phyloP scores from a whole-genome alignment of 2,113 vertebrate species.

The Pteropus alecto region DNA sequence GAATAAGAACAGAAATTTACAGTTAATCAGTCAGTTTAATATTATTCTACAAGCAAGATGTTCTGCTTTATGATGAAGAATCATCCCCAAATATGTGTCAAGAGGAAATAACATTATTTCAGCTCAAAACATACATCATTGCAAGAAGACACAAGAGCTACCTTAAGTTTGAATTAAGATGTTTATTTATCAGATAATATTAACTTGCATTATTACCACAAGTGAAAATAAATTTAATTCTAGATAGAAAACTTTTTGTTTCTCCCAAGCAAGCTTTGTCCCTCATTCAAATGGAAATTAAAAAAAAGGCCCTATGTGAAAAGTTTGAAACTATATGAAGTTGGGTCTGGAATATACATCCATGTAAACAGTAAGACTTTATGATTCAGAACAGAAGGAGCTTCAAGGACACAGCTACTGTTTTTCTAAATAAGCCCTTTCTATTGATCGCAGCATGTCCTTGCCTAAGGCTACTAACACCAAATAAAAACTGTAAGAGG shows the following conservation, averaged over 20 bases:
- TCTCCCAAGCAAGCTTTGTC: background rate
- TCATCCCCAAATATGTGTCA: background rate
- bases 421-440: background rate
- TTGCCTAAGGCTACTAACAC: background rate
- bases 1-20: background rate
- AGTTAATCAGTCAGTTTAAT: background rate
- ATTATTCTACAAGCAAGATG: background rate
- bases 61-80: background rate
- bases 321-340: background rate
- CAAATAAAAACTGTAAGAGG: background rate
- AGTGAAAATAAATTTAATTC: slow-evolving; percentile 17
- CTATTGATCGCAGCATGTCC: background rate
- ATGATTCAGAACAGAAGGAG: background rate
- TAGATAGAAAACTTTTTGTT: background rate
- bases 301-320: background rate
- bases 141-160: background rate
- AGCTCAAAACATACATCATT: background rate
- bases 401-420: background rate
- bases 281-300: background rate
- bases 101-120: slow-evolving; percentile 10
- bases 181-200: slow-evolving; percentile 4
- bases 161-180: background rate
- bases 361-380: background rate
- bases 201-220: background rate
- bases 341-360: background rate